These are phyloP conservation scores for Drosophila kambysellisi DNA, from an alignment of 2,888 invertebrate genomes.

Conservation along the genomic window DNA sequence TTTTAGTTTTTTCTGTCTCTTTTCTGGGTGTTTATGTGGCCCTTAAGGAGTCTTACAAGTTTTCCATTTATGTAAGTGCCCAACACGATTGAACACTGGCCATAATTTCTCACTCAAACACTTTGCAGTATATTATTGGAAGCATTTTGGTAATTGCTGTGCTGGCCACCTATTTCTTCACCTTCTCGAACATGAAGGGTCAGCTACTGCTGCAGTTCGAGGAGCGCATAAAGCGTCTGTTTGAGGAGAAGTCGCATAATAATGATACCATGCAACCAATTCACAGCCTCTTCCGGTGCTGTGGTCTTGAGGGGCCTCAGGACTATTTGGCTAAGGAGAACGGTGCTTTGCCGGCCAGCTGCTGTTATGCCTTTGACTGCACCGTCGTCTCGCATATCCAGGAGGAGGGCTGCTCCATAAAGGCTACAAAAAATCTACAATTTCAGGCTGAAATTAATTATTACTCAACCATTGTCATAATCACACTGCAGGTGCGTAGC, in stretches of 20 bases:
- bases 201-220: slow-evolving; percentile 66
- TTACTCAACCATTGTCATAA: slow-evolving; percentile 60
- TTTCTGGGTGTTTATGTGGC: slow-evolving; percentile 78
- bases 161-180: slow-evolving; percentile 70
- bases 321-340: slow-evolving; percentile 70
- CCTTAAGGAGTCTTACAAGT: slow-evolving; percentile 75
- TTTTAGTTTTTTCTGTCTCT: slow-evolving; percentile 64
- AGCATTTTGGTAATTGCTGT: slow-evolving; percentile 53
- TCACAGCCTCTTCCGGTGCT: slow-evolving; percentile 77
- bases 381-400: slow-evolving; percentile 64
- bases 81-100: too few relatives aligned
- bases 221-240: slow-evolving; percentile 67
- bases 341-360: slow-evolving; percentile 76
- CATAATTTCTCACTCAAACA: background rate
- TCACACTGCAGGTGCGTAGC: slow-evolving; percentile 62
- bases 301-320: slow-evolving; percentile 76
- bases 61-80: slow-evolving; percentile 69
- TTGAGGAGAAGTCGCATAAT: slow-evolving; percentile 57
- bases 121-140: slow-evolving; percentile 58
- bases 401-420: slow-evolving; percentile 69
- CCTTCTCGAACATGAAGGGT: slow-evolving; percentile 65
- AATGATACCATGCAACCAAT: slow-evolving; percentile 75
- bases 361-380: slow-evolving; percentile 74
- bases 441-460: slow-evolving; percentile 65
- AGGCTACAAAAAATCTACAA: slow-evolving; percentile 47